Conservation (phyloP, 2,888 invertebrate genomes). For the Candidula unifasciata region DNA sequence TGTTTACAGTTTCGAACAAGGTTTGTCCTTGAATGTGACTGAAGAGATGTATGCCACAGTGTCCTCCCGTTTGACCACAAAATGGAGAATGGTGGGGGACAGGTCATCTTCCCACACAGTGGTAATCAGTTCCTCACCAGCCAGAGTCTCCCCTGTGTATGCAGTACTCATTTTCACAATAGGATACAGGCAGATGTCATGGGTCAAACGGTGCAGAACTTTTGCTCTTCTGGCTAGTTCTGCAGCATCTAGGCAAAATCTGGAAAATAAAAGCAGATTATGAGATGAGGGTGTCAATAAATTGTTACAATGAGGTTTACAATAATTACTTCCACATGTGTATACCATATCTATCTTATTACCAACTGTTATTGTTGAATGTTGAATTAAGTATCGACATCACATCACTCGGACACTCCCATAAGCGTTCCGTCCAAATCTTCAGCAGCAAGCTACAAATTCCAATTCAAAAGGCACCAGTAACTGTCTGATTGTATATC, state of each 20-base stretch:
- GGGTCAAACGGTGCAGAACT: slow-evolving; percentile 4
- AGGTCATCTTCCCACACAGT: slow-evolving; percentile 47
- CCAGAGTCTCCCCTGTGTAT: slow-evolving; percentile 38
- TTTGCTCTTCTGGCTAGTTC: slow-evolving; percentile 24
- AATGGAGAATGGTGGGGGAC: slow-evolving; percentile 29
- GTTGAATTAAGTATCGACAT: too few relatives aligned
- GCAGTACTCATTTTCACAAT: slow-evolving; percentile 40
- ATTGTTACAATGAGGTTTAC: too few relatives aligned
- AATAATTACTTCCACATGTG: too few relatives aligned
- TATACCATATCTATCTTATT: neutral
- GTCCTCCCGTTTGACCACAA: slow-evolving; percentile 1
- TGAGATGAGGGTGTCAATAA: neutral
- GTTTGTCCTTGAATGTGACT: slow-evolving; percentile 44
- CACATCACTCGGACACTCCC: too few relatives aligned
- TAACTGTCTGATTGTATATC: too few relatives aligned
- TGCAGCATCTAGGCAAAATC: slow-evolving; percentile 49
- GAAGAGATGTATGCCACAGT: slow-evolving; percentile 4
- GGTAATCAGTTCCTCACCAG: slow-evolving; percentile 33
- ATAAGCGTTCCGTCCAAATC: too few relatives aligned
- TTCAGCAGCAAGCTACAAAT: too few relatives aligned
- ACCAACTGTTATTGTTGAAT: too few relatives aligned
- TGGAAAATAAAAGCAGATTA: neutral
- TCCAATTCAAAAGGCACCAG: too few relatives aligned
- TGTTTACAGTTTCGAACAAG: slow-evolving; percentile 36
- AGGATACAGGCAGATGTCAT: slow-evolving; percentile 49